Evolutionary conservation across 2,888 invertebrate species (phyloP).

Genomic region (Zaprionus lineosus): DNA sequence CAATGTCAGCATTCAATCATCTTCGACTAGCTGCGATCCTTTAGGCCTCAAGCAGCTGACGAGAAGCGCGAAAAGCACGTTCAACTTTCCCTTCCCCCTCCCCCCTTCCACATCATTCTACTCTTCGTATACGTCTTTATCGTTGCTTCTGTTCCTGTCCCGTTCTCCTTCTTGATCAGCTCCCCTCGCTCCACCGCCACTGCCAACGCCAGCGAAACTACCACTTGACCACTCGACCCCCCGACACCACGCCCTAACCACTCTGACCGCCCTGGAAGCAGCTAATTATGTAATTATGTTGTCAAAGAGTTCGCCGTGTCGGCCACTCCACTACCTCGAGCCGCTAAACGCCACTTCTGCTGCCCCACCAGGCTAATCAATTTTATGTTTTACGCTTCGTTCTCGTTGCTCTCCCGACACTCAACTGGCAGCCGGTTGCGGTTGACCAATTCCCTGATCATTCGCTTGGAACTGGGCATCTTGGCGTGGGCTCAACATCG

Average conservation of each 20-base stretch:
- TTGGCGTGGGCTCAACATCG: slow-evolving; percentile 19
- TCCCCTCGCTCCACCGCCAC: too few relatives aligned
- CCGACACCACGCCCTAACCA: slow-evolving; percentile 22
- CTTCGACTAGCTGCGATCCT: slow-evolving; percentile 34
- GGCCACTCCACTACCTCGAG: slow-evolving; percentile 45
- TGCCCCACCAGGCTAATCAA: slow-evolving; percentile 55
- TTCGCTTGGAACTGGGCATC: slow-evolving; percentile 53
- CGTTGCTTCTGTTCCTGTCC: neutral
- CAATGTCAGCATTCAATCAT: slow-evolving; percentile 64
- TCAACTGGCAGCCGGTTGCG: slow-evolving; percentile 54
- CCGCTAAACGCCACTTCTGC: slow-evolving; percentile 51
- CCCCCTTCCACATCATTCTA: neutral
- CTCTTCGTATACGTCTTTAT: neutral
- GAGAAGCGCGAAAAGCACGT: slow-evolving; percentile 12
- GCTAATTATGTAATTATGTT: slow-evolving; percentile 80
- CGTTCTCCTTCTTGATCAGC: neutral
- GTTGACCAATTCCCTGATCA: slow-evolving; percentile 67
- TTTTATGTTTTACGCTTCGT: slow-evolving; percentile 44
- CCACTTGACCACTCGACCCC: too few relatives aligned
- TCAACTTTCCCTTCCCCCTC: neutral
- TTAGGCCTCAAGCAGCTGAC: slow-evolving; percentile 53
- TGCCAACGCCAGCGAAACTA: too few relatives aligned
- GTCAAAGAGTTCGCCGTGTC: slow-evolving; percentile 57
- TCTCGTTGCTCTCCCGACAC: slow-evolving; percentile 12
- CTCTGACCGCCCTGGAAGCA: slow-evolving; percentile 59